Conservation (phyloP, 35 echinoderm and acorn worm species). For the Heliocidaris tuberculata region DNA sequence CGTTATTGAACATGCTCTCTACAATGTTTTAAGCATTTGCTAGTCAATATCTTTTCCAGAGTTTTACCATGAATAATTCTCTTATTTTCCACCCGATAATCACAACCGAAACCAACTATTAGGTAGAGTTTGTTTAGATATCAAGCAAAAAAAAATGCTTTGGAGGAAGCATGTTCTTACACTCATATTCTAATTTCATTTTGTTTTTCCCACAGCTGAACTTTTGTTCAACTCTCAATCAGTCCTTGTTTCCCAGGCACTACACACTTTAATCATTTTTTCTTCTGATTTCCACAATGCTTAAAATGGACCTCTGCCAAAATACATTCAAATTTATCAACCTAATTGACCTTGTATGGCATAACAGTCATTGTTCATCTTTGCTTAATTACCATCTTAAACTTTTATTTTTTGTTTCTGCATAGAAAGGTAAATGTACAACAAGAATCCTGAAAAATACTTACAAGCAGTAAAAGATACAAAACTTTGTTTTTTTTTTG, state of each 20-base stretch:
- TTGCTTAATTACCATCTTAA: too few relatives aligned
- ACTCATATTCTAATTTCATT: not conserved
- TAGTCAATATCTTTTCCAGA: not conserved
- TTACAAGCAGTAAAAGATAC: too few relatives aligned
- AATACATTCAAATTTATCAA: not conserved
- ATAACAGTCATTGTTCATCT: too few relatives aligned
- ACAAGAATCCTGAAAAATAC: too few relatives aligned
- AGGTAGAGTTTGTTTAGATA: slow-evolving; percentile 1
- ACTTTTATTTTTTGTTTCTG: too few relatives aligned
- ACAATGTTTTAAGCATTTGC: not conserved
- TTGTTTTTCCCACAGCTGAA: not conserved
- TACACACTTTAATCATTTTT: not conserved
- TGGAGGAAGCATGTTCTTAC: not conserved
- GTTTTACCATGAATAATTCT: not conserved
- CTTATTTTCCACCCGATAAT: not conserved
- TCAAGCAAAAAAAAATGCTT: not conserved
- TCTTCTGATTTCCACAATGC: not conserved
- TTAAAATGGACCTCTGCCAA: not conserved
- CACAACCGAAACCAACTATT: slow-evolving; percentile 3
- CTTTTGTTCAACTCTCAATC: not conserved
- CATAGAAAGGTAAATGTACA: too few relatives aligned
- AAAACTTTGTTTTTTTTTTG: too few relatives aligned
- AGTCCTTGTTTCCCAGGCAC: not conserved
- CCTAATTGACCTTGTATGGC: not conserved
- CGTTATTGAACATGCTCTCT: not conserved